A percentile compares a stretch with the other conserved stretches of the same genome.
Conservation (phyloP, 1,140 invertebrate genomes). For the Neoseiulus cucumeris region DNA sequence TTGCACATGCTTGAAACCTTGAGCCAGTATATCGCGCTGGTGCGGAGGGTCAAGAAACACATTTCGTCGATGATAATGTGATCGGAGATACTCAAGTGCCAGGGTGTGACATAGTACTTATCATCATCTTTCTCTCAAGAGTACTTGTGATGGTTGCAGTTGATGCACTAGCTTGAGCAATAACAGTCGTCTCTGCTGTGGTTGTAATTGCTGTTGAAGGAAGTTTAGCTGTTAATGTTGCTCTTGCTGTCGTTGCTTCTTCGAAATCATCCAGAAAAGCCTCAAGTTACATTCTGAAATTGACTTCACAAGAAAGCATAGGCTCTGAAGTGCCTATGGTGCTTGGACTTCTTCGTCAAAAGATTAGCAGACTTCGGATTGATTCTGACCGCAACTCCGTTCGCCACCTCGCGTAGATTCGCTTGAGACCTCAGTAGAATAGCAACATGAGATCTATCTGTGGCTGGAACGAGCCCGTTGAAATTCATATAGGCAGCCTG, state of each 20-base stretch:
- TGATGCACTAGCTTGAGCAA: neutral
- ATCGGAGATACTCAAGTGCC: neutral
- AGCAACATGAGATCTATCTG: neutral
- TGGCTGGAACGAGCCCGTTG: no score
- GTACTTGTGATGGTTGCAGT: neutral
- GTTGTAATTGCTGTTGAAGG: neutral
- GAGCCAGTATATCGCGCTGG: neutral
- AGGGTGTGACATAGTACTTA: neutral
- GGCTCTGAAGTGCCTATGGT: neutral
- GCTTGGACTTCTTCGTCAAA: neutral
- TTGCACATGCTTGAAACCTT: no score
- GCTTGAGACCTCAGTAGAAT: neutral
- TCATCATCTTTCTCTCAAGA: neutral
- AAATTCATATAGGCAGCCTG: no score
- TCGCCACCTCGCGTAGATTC: neutral
- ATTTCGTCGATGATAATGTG: neutral
- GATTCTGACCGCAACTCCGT: neutral
- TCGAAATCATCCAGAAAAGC: neutral
- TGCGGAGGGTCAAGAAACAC: neutral
- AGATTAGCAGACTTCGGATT: neutral
- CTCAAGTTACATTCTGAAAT: neutral
- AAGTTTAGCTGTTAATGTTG: neutral
- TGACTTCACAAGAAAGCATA: neutral
- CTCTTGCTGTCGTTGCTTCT: neutral
- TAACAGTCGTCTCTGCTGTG: neutral